A percentile compares a stretch with the other conserved stretches of the same genome.
Evolutionary conservation across 2,797 vertebrate genomes (phyloP).

Genomic region (Xiphorhynchus erythropygius): DNA sequence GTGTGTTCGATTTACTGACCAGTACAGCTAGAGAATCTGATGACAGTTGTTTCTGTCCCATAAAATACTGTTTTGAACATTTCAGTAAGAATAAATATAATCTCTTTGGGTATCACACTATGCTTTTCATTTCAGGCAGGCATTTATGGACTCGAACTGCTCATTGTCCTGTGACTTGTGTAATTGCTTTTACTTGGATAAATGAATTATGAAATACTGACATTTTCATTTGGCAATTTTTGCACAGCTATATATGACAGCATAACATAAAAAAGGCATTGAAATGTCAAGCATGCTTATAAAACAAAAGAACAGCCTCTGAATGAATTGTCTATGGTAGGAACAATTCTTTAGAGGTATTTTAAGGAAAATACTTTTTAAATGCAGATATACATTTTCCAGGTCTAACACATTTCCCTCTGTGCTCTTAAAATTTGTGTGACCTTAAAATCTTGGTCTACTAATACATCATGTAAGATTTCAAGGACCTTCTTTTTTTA

Average conservation of each 20-base stretch:
- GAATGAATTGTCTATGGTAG: background rate
- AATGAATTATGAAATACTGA: slow-evolving; percentile 15
- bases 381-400: background rate
- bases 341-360: background rate
- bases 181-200: slow-evolving; percentile 31
- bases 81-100: background rate
- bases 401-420: background rate
- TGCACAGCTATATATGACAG: background rate
- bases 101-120: background rate
- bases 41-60: background rate
- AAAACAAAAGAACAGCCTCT: background rate
- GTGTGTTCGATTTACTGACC: background rate
- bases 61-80: background rate
- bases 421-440: background rate
- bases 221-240: slow-evolving; percentile 24
- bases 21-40: background rate
- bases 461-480: background rate
- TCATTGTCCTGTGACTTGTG: background rate
- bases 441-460: background rate
- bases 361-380: background rate
- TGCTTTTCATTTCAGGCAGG: background rate
- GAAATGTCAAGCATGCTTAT: background rate
- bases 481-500: background rate
- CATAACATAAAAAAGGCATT: background rate
- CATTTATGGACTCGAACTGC: background rate